Base-by-base conservation (phyloP, 2,113 vertebrate genomes). In the Polyodon spathula region DNA sequence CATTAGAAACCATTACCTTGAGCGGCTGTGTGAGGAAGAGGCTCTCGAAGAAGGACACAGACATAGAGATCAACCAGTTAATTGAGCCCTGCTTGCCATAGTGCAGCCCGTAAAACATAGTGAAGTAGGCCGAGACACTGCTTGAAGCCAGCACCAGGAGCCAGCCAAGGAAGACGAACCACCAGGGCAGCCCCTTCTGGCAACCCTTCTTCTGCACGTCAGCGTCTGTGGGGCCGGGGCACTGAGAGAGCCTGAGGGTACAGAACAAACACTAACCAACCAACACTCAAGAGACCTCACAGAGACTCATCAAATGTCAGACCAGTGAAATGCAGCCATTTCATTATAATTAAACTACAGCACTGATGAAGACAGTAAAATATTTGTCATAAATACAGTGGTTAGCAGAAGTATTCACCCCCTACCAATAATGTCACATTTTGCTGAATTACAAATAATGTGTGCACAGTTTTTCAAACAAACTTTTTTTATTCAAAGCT, bases 31-130 rank as follows among this genome's bases (percentile, higher is more conserved):
- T 98, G 62, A 97, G 84, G 59, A 97, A 93, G 60, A 95, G 75
- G n/a, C 93, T 97, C 80, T 97, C 92, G 69, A 93, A 81, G 66
- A 97, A 94, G 54, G 95, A 96, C 64, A 97, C 83, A 5, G 78
- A 68, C 88, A 93, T 90, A 72, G 94, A 97, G 75, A 97, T 89
- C 14, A 97, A 84, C 95, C 95, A 97, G 68, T 86, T 91, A 64
- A 94, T 80, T 7, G 95, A 97, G 65, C 88, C 89, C 12, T 92
- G 86, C 61, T 87, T 86, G 54, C 95, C 93, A 0, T 96, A 96
- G 4, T 89, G 92, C 63, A 98, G 78, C 40, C 93, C 93, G 0
- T 96, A 97, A 65, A 97, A 85, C 90, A 94, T 93, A 11, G 95
- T 97, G 58, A 94, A 95, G 80, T 93, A 97, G 55, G 81, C 94